Evolutionary conservation across 1,140 invertebrate species (phyloP), one percentile per base, ranked within the genome.

Genomic region (Trichonephila clavipes): DNA sequence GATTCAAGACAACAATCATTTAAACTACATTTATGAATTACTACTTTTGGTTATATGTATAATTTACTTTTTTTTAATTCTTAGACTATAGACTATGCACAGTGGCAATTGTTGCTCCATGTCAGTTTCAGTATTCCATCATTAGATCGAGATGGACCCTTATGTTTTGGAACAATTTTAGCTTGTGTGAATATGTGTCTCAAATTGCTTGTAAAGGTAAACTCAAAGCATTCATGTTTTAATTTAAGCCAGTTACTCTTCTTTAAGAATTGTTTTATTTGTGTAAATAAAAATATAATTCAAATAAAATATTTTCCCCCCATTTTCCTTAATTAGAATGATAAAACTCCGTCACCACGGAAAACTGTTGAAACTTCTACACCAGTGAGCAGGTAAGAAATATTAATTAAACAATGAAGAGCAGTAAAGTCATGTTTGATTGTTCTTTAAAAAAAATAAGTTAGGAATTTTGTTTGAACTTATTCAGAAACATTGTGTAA

Each of bases 111-210:
- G 28, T 93, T 96, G 19, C 83, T 96, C 10, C 93, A 94, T 16
- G 69, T 95, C 21, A 95, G 94, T 19, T 96, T 96, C 91, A 95
- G 95, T 81, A 95, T 95, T 3, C 96, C 96, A 16, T 95, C 95
- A 12, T 83, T 95, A 19, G 95, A 96, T 82, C 95, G 95, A 82
- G 95, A 95, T 77, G 93, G 94, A 69, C 92, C 94, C 2, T 94
- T 95, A 34, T 95, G 95, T 51, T 96, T 96, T 94, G 96, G 96
- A 40, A 95, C 95, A 40, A 94, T 96, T 21, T 94, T 96, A 24
- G 95, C 95, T 4, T 95, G 95, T 94, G 94, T 96, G 34, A 95
- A 95, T 64, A 94, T 95, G 24, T 95, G 95, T 94, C 92, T 96
- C 3, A 90, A 95, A 59, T 82, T 95, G 0, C 93, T 96, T 21